These are phyloP conservation scores for Patiria pectinifera DNA, from an alignment of 53 echinoderm and acorn worm genomes.

Conservation along the genomic window DNA sequence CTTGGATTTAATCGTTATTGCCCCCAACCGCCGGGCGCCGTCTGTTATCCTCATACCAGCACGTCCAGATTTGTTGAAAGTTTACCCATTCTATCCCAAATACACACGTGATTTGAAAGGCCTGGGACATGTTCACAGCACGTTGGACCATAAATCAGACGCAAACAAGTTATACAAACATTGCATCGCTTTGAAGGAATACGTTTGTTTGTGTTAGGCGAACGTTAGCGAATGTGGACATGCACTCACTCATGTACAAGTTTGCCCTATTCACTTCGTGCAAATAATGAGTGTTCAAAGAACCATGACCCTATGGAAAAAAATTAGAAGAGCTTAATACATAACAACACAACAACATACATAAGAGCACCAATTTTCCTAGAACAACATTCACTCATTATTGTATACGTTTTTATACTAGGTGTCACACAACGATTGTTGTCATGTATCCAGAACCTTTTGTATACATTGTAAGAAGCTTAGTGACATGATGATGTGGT, in stretches of 20 bases:
- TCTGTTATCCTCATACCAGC: slow-evolving; percentile 10
- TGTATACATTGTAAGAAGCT: no score
- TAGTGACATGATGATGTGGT: no score
- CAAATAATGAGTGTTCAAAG: not conserved
- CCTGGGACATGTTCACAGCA: slow-evolving; percentile 10
- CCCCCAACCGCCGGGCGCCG: not conserved
- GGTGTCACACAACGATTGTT: no score
- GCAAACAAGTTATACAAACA: slow-evolving; percentile 37
- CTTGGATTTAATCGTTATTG: not conserved
- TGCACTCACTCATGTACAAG: not conserved
- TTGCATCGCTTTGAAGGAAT: not conserved
- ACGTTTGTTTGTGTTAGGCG: not conserved
- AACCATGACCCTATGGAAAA: not conserved
- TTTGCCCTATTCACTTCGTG: no score
- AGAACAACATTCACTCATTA: no score
- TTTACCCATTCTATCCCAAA: slow-evolving; percentile 29
- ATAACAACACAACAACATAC: no score
- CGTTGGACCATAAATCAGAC: slow-evolving; percentile 30
- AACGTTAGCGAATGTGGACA: not conserved
- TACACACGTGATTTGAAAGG: slow-evolving; percentile 21
- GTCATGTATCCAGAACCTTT: no score
- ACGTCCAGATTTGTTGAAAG: slow-evolving; percentile 45
- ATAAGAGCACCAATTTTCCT: no score
- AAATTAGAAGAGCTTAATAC: not conserved
- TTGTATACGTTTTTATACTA: no score